Base-by-base conservation (phyloP, 92 coral and sea anemone species). In the Zoanthus solanderi region DNA sequence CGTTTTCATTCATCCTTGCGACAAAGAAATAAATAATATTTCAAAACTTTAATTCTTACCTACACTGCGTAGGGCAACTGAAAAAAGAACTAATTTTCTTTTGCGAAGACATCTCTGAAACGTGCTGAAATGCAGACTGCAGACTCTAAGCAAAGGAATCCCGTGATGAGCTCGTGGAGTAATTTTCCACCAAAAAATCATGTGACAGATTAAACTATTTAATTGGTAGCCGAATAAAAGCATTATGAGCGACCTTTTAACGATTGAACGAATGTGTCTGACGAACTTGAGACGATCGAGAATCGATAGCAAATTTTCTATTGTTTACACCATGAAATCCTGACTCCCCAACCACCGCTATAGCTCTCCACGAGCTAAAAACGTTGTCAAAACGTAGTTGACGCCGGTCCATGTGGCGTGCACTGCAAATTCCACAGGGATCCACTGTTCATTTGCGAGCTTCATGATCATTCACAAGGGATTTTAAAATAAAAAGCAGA, bases 371-470 rank as follows among this genome's bases (percentile, higher is more conserved):
- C 69, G 69, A 61, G 69, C 69, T 61, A 61, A 61, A 61, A 61
- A 61, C 69, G 75, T 71, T 71, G 75, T 71, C 75, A 71, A 71
- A 71, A 71, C 75, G 75, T 71, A 71, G 75, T 71, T 71, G 75
- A 71, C 75, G 75, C 37, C 75, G 75, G 37, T 71, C 75, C 75
- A 71, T 8, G 75, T 71, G 75, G 75, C 75, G 75, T 71, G 75
- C 75, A 71, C 75, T 71, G 75, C 75, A 71, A 71, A 71, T 71
- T 71, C 75, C 37, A 71, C 75, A 71, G 75, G 75, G 75, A 71
- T 71, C 42, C 56, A 50, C 56, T 50, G 56, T 50, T 50, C 56
- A 50, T 7, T 50, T 50, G 56, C 56, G 56, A 50, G 12, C 75
- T 0, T n/a, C 75, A 71, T 71, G 75, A 71, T 71, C 75, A 71